Evolutionary conservation across 2,113 vertebrate genomes (phyloP).

Genomic region (Sorex fumeus): DNA sequence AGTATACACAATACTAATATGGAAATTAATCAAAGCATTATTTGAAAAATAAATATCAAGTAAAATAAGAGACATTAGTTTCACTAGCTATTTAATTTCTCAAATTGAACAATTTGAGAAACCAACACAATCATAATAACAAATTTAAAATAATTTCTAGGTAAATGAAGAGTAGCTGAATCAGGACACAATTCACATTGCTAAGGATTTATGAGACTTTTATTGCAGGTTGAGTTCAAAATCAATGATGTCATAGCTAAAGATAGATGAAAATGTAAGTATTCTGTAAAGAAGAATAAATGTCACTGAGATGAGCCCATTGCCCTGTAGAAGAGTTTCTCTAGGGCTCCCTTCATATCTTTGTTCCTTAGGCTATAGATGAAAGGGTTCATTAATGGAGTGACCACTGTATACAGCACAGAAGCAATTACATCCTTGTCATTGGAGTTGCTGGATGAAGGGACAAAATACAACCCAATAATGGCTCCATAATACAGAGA

Average conservation of each 20-base stretch:
- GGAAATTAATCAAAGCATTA: background rate
- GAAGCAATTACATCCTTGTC: slow-evolving; percentile 68
- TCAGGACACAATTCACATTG: background rate
- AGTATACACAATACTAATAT: background rate
- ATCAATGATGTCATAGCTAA: background rate
- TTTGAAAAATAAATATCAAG: background rate
- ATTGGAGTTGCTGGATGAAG: slow-evolving; percentile 43
- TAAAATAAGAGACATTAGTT: background rate
- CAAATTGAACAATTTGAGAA: background rate
- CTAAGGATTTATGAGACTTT: slow-evolving; percentile 19
- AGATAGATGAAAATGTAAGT: background rate
- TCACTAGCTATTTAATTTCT: background rate
- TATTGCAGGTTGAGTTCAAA: background rate
- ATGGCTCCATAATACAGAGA: slow-evolving; percentile 79
- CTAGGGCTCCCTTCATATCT: slow-evolving; percentile 64
- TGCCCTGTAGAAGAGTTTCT: slow-evolving; percentile 52
- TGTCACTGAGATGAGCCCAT: background rate
- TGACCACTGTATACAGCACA: slow-evolving; percentile 75
- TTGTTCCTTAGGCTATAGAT: slow-evolving; percentile 75
- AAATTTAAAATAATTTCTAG: background rate
- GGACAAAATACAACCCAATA: slow-evolving; percentile 76
- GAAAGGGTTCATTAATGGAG: slow-evolving; percentile 77
- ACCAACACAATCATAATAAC: background rate
- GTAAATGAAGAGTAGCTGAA: background rate
- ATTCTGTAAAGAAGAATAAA: background rate